Evolutionary conservation across 1,140 invertebrate species (phyloP).

Genomic region (Argopecten irradians): DNA sequence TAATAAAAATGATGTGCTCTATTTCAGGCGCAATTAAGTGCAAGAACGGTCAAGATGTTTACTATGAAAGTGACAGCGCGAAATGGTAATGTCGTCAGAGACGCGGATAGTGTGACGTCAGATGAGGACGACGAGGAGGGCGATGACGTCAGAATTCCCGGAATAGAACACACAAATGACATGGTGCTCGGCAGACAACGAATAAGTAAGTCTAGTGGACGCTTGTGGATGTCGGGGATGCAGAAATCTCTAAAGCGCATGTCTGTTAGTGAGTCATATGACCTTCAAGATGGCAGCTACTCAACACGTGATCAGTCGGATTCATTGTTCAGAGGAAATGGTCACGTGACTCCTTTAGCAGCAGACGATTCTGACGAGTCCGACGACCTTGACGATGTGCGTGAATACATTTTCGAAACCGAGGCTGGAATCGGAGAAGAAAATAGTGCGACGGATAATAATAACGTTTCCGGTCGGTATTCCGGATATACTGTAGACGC

Average conservation of each 20-base stretch:
- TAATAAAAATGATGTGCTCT: neutral
- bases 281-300: constrained; percentile 7
- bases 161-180: constrained; percentile 50
- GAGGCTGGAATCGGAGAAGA: neutral
- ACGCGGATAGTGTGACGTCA: constrained; percentile 15
- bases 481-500: constrained; percentile 7
- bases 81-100: constrained; percentile 58
- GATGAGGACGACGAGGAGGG: constrained; percentile 19
- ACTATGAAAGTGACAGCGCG: constrained; percentile 59
- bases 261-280: constrained; percentile 27
- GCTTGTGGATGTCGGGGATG: constrained; percentile 48
- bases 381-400: neutral
- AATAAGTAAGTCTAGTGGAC: constrained; percentile 50
- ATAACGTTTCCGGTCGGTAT: neutral
- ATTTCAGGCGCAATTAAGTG: constrained; percentile 65
- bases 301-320: neutral
- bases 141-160: constrained; percentile 9
- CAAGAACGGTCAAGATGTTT: constrained; percentile 62
- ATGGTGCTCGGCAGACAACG: constrained; percentile 31
- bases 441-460: neutral
- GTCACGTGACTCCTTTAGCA: constrained; percentile 20
- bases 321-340: neutral
- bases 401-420: neutral
- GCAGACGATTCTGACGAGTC: neutral
- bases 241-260: constrained; percentile 46